Conservation (phyloP, 2,113 vertebrate species). For the Coturnix japonica region DNA sequence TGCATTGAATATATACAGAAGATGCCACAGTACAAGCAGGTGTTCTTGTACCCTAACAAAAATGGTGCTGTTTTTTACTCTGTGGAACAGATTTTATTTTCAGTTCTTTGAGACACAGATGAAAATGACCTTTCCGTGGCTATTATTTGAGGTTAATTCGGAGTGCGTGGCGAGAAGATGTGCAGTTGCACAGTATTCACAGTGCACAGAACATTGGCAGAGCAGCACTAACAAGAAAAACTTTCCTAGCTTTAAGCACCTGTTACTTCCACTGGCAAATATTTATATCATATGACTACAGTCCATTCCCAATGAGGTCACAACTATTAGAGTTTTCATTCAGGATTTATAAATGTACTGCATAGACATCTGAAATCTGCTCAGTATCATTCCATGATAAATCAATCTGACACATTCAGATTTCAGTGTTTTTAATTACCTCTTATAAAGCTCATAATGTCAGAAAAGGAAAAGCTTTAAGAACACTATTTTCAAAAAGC, state of each 20-base stretch:
- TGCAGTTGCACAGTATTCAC: accelerated
- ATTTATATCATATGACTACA: background rate
- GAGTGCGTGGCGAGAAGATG: accelerated
- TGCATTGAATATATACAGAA: background rate
- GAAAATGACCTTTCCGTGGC: background rate
- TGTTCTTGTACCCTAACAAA: background rate
- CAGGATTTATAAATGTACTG: slow-evolving; percentile 10
- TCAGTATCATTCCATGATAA: background rate
- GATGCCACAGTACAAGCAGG: background rate
- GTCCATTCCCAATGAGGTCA: background rate
- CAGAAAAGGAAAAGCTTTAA: slow-evolving; percentile 51
- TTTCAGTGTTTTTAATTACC: background rate
- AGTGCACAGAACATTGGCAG: background rate
- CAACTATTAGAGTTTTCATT: background rate
- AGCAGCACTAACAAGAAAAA: background rate
- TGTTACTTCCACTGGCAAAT: background rate
- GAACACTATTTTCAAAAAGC: slow-evolving; percentile 63
- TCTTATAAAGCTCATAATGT: background rate
- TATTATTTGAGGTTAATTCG: background rate
- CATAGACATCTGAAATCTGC: background rate
- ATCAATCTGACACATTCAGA: slow-evolving; percentile 8
- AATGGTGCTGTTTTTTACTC: background rate
- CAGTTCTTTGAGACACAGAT: background rate
- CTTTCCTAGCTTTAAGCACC: background rate
- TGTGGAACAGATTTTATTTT: background rate